Evolutionary conservation across 2,888 invertebrate species (phyloP), one percentile per base, ranked within the genome.

Genomic region (Perithous albicinctus): DNA sequence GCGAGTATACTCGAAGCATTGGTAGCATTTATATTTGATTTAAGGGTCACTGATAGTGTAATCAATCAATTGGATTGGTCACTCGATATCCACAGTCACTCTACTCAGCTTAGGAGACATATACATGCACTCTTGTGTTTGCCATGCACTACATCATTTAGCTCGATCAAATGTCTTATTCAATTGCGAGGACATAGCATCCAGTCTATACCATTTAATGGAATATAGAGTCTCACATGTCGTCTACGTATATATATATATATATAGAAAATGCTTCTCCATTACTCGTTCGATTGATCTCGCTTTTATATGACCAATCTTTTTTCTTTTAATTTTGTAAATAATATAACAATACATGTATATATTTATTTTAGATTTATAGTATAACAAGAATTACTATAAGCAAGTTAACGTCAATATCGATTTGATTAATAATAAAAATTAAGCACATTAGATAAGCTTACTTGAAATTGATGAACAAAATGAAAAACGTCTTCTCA

Each of bases 121-220:
- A 12, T 35, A 54, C 43, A 43, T 15, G 35, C n/a, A 32, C 20
- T 72, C 43, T 41, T 59, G 43, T 73, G 32, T 73, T 18, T 38
- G 23, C 51, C 12, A 20, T 61, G 32, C 12, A 35, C 32, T 51
- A 32, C 48, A 48, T 51, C 61, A 32, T 74, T 63, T 38, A 38
- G 41, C 51, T 51, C 73, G 63, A 51, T 63, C 63, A 23, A 74
- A 74, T 63, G 38, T 63, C 51, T 29, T 26, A 63, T 64, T 64
- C 63, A 74, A 74, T 74, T 74, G 41, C 63, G 41, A 15, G 63
- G 51, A 74, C 51, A 51, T 20, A 26, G 29, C 26, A 7, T 51
- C 54, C 29, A 64, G 38, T 54, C 23, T 54, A 51, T 32, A 51
- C 20, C 63, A 26, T 74, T 51, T 23, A 38, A 63, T 51, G 73